phyloP scores from a whole-genome alignment of 2,888 invertebrate genomes.

The Sthenelais limicola region DNA sequence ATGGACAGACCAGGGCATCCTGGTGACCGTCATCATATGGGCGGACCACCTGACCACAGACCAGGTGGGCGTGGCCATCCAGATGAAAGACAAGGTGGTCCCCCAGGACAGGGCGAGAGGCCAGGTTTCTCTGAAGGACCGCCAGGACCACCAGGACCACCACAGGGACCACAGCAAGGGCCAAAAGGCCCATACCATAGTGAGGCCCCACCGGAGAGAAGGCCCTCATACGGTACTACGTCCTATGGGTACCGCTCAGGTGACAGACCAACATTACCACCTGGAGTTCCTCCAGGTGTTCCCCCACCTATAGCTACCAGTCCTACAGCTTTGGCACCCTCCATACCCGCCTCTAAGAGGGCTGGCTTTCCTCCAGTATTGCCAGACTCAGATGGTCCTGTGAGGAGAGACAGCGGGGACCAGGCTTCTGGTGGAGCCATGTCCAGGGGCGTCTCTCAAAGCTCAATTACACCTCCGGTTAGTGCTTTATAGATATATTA shows the following conservation, averaged over 20 bases:
- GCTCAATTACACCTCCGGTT: slow-evolving; percentile 21
- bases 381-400: slow-evolving; percentile 17
- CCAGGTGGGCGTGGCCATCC: not conserved
- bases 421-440: not conserved
- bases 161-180: not conserved
- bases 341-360: slow-evolving; percentile 25
- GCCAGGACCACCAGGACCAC: not conserved
- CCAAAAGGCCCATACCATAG: too few relatives aligned
- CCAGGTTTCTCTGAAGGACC: not conserved
- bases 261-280: too few relatives aligned
- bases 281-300: slow-evolving; percentile 16
- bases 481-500: too few relatives aligned
- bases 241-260: too few relatives aligned
- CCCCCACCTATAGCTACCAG: slow-evolving; percentile 29
- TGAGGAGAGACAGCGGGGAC: not conserved
- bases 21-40: not conserved
- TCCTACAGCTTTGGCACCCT: slow-evolving; percentile 21
- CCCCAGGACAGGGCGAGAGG: not conserved
- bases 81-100: not conserved
- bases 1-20: not conserved
- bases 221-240: too few relatives aligned
- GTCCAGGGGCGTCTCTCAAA: slow-evolving; percentile 6
- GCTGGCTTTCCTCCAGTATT: slow-evolving; percentile 31
- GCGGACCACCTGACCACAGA: not conserved
- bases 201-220: too few relatives aligned